A percentile compares a stretch with the other conserved stretches of the same genome.
Evolutionary conservation across 2,113 vertebrate species (phyloP).

Genomic region (Oryzias woworae): DNA sequence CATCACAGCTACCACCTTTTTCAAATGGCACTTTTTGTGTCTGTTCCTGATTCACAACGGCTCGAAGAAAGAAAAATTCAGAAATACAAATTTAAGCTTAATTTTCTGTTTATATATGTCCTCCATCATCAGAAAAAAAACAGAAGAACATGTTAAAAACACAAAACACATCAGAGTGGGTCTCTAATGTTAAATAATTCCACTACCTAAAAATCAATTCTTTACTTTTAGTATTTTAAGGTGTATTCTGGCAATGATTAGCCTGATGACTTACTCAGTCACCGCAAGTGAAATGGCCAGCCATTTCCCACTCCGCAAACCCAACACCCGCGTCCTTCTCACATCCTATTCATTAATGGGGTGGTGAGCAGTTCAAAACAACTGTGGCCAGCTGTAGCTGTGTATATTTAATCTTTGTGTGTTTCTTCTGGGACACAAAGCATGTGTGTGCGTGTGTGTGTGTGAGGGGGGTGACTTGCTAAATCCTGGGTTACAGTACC

Average conservation of each 20-base stretch:
- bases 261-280: constrained; percentile 13
- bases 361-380: constrained; percentile 34
- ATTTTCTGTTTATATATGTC: no score
- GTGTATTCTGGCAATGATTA: constrained; percentile 31
- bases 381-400: constrained; percentile 25
- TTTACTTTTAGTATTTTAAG: constrained; percentile 15
- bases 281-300: neutral
- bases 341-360: constrained; percentile 44
- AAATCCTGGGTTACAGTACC: constrained; percentile 26
- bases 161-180: no score
- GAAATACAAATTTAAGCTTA: no score
- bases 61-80: no score
- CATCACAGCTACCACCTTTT: no score
- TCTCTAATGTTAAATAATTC: constrained; percentile 5
- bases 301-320: neutral
- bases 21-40: no score
- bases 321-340: constrained; percentile 13
- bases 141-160: no score
- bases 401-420: constrained; percentile 26
- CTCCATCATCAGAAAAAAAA: no score
- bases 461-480: constrained; percentile 28
- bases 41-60: no score
- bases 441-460: neutral
- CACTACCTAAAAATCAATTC: neutral
- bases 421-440: constrained; percentile 23